Conservation (phyloP, 2,113 vertebrate species). For the Aldabrachelys gigantea region DNA sequence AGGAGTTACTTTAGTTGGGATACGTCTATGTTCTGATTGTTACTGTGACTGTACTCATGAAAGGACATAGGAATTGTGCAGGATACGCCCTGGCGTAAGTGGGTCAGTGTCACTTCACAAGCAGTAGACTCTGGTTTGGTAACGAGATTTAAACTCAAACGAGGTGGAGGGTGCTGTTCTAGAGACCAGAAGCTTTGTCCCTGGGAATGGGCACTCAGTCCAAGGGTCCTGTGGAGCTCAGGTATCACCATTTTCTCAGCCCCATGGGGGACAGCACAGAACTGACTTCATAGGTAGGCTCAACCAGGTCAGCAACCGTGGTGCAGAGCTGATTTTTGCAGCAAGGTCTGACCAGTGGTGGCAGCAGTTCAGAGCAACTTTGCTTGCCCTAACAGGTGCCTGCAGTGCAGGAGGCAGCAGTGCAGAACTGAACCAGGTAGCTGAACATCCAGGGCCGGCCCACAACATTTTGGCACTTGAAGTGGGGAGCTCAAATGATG, state of each 20-base stretch:
- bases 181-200: background rate
- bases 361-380: background rate
- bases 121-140: background rate
- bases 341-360: background rate
- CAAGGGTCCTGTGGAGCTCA: background rate
- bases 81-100: background rate
- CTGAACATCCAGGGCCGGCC: background rate
- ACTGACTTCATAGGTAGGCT: background rate
- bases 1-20: background rate
- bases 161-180: background rate
- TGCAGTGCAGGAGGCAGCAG: rapidly evolving
- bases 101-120: background rate
- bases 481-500: too few relatives aligned
- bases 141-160: background rate
- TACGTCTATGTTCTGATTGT: background rate
- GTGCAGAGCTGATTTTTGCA: background rate
- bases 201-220: background rate
- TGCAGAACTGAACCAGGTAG: background rate
- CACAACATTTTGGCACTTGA: too few relatives aligned
- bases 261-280: background rate
- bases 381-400: background rate
- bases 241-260: background rate
- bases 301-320: background rate
- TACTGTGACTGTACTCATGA: background rate
- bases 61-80: background rate